phyloP scores from a whole-genome alignment of 2,113 vertebrate species.

The Bucco capensis region DNA sequence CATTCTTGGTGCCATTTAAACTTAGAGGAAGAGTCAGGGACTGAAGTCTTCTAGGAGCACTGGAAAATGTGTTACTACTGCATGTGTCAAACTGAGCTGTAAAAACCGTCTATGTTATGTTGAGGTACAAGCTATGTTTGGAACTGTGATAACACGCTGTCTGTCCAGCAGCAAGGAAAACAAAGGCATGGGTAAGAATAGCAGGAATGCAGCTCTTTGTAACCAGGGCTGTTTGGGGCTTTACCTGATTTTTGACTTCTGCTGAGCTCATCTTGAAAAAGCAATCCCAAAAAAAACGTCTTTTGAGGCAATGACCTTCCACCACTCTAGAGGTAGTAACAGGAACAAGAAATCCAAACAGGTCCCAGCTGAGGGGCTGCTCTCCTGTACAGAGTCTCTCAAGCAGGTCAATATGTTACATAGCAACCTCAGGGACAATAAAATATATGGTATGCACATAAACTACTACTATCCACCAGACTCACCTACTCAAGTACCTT shows the following conservation, averaged over 20 bases:
- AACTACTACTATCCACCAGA: background rate
- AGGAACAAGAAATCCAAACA: background rate
- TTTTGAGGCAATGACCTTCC: background rate
- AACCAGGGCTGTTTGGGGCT: background rate
- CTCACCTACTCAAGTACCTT: background rate
- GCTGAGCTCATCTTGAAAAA: background rate
- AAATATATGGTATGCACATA: fast-evolving
- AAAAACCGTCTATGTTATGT: background rate
- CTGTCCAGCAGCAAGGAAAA: background rate
- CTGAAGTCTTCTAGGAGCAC: background rate
- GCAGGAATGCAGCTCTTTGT: background rate
- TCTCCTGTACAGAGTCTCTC: background rate
- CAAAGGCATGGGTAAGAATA: fast-evolving
- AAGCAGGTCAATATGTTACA: fast-evolving
- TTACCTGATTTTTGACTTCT: fast-evolving
- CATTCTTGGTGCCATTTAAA: background rate
- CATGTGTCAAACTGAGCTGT: fast-evolving
- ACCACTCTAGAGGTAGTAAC: too few relatives aligned
- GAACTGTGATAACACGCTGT: background rate
- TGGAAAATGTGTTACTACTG: background rate
- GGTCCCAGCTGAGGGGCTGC: background rate
- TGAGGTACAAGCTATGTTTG: background rate
- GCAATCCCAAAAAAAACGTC: background rate
- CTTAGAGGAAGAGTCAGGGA: background rate
- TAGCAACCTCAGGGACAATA: fast-evolving